Conservation (phyloP, 2,888 invertebrate genomes). For the Heteromurus nitidus region DNA sequence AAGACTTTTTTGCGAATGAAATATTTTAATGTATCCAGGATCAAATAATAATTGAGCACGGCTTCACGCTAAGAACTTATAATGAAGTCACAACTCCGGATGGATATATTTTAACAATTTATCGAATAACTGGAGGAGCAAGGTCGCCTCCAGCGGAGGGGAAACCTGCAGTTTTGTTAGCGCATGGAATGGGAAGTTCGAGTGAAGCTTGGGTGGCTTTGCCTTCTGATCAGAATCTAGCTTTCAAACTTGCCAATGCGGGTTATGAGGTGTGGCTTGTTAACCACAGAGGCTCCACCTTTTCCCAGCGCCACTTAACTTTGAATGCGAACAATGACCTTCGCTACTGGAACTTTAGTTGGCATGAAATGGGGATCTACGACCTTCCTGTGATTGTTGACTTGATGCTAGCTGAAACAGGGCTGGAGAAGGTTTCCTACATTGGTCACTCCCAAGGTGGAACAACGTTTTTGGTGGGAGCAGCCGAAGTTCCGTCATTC, state of each 20-base stretch:
- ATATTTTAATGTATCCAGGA: neutral
- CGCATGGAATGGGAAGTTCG: conserved; percentile 11
- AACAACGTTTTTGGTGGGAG: conserved; percentile 4
- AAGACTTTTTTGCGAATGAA: neutral
- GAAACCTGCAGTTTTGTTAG: neutral
- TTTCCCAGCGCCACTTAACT: neutral
- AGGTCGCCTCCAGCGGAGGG: neutral
- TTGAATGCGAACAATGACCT: neutral
- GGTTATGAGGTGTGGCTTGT: neutral
- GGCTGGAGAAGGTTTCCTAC: conserved; percentile 28
- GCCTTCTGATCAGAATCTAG: neutral
- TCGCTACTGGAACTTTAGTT: conserved; percentile 5
- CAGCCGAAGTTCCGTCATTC: neutral
- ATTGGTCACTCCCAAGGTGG: conserved; percentile 44
- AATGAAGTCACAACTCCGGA: conserved; percentile 7
- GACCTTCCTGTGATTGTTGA: conserved; percentile 34
- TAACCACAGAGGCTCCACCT: neutral
- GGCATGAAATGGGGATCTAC: conserved; percentile 46
- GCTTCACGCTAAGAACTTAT: neutral
- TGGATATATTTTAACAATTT: conserved; percentile 1
- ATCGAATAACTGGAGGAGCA: conserved; percentile 11
- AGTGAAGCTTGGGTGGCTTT: conserved; percentile 1
- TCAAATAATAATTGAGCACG: neutral
- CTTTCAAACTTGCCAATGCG: neutral
- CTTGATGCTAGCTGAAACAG: neutral